Conservation (phyloP, 2,797 vertebrate genomes). For the Acipenser oxyrinchus region DNA sequence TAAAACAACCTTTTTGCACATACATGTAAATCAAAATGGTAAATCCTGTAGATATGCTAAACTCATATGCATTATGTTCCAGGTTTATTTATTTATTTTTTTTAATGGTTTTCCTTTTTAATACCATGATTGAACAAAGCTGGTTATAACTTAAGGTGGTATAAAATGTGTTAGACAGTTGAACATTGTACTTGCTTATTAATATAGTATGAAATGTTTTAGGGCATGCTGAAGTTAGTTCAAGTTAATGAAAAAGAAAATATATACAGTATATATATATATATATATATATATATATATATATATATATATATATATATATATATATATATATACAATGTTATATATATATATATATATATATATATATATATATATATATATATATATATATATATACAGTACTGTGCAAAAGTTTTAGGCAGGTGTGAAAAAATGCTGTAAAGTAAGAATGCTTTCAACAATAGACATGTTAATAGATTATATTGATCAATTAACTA, state of each 20-base stretch:
- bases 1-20: slow-evolving; percentile 57
- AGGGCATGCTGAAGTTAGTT: slow-evolving; percentile 74
- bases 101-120: slow-evolving; percentile 47
- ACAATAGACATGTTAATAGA: too few species aligned
- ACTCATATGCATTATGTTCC: slow-evolving; percentile 46
- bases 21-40: slow-evolving; percentile 44
- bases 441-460: too few species aligned
- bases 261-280: slow-evolving; percentile 51
- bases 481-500: too few species aligned
- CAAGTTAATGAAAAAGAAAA: slow-evolving; percentile 59
- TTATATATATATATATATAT: slow-evolving; percentile 58
- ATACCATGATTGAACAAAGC: slow-evolving; percentile 40
- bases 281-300: slow-evolving; percentile 60
- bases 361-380: slow-evolving; percentile 66
- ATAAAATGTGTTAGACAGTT: slow-evolving; percentile 31
- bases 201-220: slow-evolving; percentile 64
- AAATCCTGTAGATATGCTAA: slow-evolving; percentile 54
- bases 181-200: slow-evolving; percentile 74
- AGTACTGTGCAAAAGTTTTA: too few species aligned
- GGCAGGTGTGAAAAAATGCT: too few species aligned
- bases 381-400: slow-evolving; percentile 58
- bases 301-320: slow-evolving; percentile 57
- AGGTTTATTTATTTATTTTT: slow-evolving; percentile 24
- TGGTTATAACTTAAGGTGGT: slow-evolving; percentile 26
- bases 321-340: slow-evolving; percentile 27